phyloP scores from a whole-genome alignment of 2,888 invertebrate genomes.

The Dexiosoma caninum region DNA sequence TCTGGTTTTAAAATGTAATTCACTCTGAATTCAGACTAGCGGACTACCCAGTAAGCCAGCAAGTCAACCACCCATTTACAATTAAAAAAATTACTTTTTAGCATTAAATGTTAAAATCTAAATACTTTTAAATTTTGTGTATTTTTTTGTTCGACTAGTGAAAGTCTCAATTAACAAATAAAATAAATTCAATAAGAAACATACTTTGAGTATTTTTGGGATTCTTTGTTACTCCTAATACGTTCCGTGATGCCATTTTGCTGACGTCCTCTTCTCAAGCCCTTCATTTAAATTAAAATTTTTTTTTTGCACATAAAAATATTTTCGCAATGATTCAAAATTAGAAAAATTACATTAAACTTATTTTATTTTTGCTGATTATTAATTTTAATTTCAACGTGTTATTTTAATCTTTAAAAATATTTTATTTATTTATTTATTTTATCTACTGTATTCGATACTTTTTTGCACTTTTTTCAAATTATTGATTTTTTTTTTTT shows the following conservation, averaged over 20 bases:
- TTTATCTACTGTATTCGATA: background rate
- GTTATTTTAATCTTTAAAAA: background rate
- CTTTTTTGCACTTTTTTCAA: slow-evolving; percentile 12
- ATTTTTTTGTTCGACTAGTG: no score
- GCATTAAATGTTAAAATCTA: no score
- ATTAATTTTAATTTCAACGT: background rate
- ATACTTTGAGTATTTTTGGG: slow-evolving; percentile 65
- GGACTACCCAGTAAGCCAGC: no score
- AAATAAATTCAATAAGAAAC: slow-evolving; percentile 17
- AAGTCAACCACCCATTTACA: no score
- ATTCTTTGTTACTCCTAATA: slow-evolving; percentile 69
- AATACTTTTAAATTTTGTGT: no score
- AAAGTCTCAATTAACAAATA: no score
- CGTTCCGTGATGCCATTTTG: slow-evolving; percentile 71
- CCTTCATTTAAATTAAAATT: slow-evolving; percentile 69
- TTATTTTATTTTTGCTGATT: background rate
- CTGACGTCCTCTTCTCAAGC: slow-evolving; percentile 68
- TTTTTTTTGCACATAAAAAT: background rate
- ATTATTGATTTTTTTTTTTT: slow-evolving; percentile 2
- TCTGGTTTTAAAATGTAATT: no score
- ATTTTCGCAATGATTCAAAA: background rate
- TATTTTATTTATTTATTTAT: background rate
- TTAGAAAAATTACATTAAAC: slow-evolving; percentile 2
- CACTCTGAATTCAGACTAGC: no score
- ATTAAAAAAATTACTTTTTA: no score